These are phyloP conservation scores for Phylloscopus collybita DNA, from an alignment of 2,797 vertebrate species.

Conservation along the genomic window DNA sequence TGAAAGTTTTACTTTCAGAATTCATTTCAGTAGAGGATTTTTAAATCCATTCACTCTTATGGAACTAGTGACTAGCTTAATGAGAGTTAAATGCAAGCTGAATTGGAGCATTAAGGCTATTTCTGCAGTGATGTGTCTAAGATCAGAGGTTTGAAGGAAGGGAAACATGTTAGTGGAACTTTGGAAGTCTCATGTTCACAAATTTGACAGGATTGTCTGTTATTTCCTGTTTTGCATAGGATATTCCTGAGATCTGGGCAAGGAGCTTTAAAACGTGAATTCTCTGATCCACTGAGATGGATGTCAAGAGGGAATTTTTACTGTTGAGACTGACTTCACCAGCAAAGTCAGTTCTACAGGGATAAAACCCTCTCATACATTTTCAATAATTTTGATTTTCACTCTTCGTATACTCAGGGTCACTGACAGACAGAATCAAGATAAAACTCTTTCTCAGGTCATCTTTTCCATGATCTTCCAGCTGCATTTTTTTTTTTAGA, in stretches of 20 bases:
- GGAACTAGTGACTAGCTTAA: neutral
- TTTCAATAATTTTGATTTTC: neutral
- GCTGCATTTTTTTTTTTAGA: neutral
- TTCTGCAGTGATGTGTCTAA: neutral
- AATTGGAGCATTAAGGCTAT: neutral
- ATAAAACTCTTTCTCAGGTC: neutral
- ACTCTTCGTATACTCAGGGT: neutral
- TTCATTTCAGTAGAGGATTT: neutral
- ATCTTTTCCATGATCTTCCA: neutral
- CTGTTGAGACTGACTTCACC: neutral
- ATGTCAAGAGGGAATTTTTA: neutral
- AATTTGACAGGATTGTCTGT: neutral
- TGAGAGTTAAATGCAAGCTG: neutral
- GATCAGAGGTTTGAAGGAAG: neutral
- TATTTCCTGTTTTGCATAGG: neutral
- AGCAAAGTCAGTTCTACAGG: neutral
- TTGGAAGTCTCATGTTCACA: neutral
- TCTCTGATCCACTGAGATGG: neutral
- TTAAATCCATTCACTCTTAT: neutral
- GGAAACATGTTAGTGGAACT: fast-evolving
- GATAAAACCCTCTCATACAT: neutral
- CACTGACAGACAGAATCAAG: neutral
- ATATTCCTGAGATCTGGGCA: neutral
- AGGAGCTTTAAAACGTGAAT: neutral
- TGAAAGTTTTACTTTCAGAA: neutral